Conservation (phyloP, 2,888 invertebrate genomes). For the Siphonodentalium dalli region DNA sequence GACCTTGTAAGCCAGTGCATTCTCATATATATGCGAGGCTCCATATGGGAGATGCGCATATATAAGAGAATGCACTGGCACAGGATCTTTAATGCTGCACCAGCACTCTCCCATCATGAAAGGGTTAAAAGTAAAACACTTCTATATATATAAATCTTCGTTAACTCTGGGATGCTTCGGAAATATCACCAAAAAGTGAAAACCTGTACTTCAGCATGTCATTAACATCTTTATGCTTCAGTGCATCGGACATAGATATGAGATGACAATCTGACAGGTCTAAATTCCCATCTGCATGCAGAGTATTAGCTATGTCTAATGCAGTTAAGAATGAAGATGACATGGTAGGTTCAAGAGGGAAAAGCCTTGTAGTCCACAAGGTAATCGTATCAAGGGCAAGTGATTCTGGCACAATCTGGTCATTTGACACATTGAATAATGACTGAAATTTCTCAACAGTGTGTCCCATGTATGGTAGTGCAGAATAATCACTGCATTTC, state of each 20-base stretch:
- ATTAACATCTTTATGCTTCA: slow-evolving; percentile 43
- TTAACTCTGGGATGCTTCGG: too few species aligned
- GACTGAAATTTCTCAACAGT: slow-evolving; percentile 26
- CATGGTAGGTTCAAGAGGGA: slow-evolving; percentile 46
- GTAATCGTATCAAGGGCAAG: slow-evolving; percentile 16
- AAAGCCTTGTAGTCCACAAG: slow-evolving; percentile 54
- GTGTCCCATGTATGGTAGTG: slow-evolving; percentile 40
- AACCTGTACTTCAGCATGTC: slow-evolving; percentile 49
- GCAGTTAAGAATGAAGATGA: slow-evolving; percentile 43
- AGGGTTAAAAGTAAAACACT: too few species aligned
- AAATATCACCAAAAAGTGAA: too few species aligned
- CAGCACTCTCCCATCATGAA: too few species aligned
- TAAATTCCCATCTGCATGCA: slow-evolving; percentile 22
- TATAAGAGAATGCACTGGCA: too few species aligned
- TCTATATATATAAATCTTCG: too few species aligned
- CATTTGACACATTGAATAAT: slow-evolving; percentile 9
- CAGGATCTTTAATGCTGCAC: too few species aligned
- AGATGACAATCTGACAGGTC: slow-evolving; percentile 20
- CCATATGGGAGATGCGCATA: too few species aligned
- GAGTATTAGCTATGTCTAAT: slow-evolving; percentile 26
- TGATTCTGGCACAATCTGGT: background rate
- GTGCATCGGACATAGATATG: slow-evolving; percentile 45
- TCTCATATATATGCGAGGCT: too few species aligned
- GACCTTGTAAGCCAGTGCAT: too few species aligned
- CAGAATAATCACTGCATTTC: slow-evolving; percentile 16